Percentiles rank a stretch among this genome's conserved stretches.
Evolutionary conservation across 2,113 vertebrate species (phyloP).

Genomic region (Prinia subflava): DNA sequence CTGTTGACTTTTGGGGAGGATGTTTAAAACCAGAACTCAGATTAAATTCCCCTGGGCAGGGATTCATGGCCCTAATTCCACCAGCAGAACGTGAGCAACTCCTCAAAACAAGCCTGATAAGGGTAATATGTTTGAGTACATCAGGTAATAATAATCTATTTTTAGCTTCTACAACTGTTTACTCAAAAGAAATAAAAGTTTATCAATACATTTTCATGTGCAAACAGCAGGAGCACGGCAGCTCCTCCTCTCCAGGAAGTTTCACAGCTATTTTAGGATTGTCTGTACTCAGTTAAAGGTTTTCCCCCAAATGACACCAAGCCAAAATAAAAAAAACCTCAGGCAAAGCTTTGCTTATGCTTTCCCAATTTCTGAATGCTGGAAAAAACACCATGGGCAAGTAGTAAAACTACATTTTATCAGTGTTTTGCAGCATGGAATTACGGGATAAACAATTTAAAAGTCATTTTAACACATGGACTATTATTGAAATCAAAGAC

Average conservation of each 20-base stretch:
- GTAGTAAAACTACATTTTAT: not conserved
- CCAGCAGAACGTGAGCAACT: not conserved
- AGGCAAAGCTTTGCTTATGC: not conserved
- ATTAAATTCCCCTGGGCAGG: not conserved
- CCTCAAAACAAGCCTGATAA: not conserved
- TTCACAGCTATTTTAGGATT: not conserved
- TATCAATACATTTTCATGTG: not conserved
- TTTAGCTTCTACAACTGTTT: not conserved
- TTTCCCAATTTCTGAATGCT: not conserved
- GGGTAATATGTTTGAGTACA: rapidly evolving
- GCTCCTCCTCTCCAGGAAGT: not conserved
- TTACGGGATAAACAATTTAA: not conserved
- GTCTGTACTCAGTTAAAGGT: not conserved
- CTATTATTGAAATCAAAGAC: not conserved
- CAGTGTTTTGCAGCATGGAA: not conserved
- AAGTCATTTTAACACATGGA: not conserved
- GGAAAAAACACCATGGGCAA: not conserved
- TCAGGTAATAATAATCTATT: rapidly evolving
- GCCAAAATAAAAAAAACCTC: not conserved
- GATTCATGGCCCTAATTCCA: not conserved
- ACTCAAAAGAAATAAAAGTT: not conserved
- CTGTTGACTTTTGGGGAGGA: constrained; percentile 15
- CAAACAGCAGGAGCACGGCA: not conserved
- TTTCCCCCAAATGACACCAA: not conserved
- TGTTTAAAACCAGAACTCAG: not conserved